Conservation (phyloP, 2,113 vertebrate genomes). For the Phylloscopus whistleri region DNA sequence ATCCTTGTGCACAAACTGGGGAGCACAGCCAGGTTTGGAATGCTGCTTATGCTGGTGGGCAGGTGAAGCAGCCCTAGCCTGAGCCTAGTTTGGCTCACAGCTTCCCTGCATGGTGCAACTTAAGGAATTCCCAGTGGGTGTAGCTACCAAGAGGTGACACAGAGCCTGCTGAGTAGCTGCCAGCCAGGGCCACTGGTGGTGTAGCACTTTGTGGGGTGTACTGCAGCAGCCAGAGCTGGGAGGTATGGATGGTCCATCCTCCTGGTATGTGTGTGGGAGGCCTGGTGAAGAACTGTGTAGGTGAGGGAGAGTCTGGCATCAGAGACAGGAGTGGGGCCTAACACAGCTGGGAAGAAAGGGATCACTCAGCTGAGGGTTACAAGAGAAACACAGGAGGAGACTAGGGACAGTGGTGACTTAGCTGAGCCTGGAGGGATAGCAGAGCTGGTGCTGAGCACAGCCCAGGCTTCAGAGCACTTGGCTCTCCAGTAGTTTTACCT, state of each 20-base stretch:
- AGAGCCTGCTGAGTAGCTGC: background rate
- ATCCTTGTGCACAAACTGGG: background rate
- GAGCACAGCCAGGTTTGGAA: background rate
- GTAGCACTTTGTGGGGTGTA: background rate
- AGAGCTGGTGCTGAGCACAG: background rate
- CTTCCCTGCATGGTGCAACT: background rate
- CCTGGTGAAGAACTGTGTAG: background rate
- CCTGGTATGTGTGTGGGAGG: accelerated
- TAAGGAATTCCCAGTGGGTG: background rate
- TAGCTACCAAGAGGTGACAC: background rate
- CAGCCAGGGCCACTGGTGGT: background rate
- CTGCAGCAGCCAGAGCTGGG: background rate
- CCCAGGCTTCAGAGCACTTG: background rate
- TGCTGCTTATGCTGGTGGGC: background rate
- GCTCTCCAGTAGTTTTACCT: background rate
- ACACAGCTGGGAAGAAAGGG: background rate
- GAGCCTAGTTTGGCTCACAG: background rate
- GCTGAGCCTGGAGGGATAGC: background rate
- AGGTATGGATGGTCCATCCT: background rate
- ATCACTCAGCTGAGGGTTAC: background rate
- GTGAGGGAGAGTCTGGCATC: background rate
- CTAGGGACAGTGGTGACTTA: background rate
- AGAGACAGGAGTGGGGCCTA: background rate
- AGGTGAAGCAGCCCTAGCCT: background rate
- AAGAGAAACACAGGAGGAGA: background rate